Conservation (phyloP, 2,113 vertebrate genomes). For the Columbina picui region DNA sequence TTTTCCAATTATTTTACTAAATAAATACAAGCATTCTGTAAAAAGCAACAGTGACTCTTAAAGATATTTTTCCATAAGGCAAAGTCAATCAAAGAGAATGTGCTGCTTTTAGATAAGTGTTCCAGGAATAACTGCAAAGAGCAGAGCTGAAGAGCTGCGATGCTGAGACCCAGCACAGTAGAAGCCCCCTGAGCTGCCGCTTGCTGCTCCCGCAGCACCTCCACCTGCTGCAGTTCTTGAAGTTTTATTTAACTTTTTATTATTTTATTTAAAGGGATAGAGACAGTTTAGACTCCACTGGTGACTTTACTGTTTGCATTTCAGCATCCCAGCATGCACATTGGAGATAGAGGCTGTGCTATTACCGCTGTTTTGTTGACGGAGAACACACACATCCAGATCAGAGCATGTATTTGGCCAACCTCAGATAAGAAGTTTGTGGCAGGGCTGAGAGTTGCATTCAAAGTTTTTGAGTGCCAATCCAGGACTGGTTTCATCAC, state of each 20-base stretch:
- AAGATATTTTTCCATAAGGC: neutral
- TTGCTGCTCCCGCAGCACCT: neutral
- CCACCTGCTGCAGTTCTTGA: neutral
- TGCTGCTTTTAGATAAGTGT: neutral
- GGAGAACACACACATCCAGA: neutral
- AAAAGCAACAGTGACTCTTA: neutral
- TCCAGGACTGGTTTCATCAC: neutral
- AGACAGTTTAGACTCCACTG: neutral
- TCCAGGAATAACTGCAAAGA: neutral
- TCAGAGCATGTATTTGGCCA: accelerated
- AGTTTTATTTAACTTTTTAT: accelerated
- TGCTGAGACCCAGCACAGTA: neutral
- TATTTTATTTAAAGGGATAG: neutral
- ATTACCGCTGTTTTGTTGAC: accelerated
- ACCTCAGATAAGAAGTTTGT: accelerated
- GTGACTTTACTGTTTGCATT: neutral
- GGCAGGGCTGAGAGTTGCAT: neutral
- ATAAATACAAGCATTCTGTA: neutral
- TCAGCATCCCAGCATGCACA: accelerated
- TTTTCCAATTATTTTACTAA: neutral
- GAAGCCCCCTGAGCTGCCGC: accelerated
- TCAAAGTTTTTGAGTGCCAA: neutral
- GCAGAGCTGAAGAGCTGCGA: neutral
- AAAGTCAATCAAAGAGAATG: neutral
- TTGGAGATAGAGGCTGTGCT: neutral